phyloP scores from a whole-genome alignment of 2,797 vertebrate species.

The Onychomys arenicola region DNA sequence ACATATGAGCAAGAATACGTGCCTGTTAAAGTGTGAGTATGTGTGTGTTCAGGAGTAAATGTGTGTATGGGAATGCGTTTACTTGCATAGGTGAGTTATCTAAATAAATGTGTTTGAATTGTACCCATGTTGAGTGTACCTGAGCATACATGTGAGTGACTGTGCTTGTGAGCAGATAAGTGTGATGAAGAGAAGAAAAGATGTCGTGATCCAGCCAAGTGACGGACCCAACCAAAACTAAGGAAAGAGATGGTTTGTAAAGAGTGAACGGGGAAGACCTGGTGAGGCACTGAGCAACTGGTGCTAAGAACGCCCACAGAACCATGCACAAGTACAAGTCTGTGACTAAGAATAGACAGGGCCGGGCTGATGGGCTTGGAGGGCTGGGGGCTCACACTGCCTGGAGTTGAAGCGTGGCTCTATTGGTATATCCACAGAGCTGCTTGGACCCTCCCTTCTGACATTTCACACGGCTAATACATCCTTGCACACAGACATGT shows the following conservation, averaged over 20 bases:
- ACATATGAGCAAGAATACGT: not conserved
- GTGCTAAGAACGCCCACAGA: not conserved
- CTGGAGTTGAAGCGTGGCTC: not conserved
- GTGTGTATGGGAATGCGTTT: not conserved
- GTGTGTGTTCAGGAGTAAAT: not conserved
- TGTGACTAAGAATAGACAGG: not conserved
- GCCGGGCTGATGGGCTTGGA: not conserved
- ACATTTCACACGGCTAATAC: not conserved
- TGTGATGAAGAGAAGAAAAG: not conserved
- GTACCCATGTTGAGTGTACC: not conserved
- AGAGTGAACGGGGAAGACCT: not conserved
- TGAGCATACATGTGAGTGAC: not conserved
- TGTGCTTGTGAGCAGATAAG: not conserved
- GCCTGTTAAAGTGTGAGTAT: not conserved
- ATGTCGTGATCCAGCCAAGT: not conserved
- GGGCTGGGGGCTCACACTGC: not conserved
- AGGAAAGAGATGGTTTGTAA: conserved; percentile 2
- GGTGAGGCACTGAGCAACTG: conserved; percentile 6
- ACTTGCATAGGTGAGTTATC: not conserved
- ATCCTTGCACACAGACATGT: not conserved
- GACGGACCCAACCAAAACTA: not conserved
- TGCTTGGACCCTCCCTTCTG: not conserved
- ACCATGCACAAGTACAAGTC: not conserved
- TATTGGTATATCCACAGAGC: not conserved
- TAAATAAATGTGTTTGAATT: not conserved